Evolutionary conservation across 2,888 invertebrate species (phyloP).

Genomic region (Hypena proboscidalis): DNA sequence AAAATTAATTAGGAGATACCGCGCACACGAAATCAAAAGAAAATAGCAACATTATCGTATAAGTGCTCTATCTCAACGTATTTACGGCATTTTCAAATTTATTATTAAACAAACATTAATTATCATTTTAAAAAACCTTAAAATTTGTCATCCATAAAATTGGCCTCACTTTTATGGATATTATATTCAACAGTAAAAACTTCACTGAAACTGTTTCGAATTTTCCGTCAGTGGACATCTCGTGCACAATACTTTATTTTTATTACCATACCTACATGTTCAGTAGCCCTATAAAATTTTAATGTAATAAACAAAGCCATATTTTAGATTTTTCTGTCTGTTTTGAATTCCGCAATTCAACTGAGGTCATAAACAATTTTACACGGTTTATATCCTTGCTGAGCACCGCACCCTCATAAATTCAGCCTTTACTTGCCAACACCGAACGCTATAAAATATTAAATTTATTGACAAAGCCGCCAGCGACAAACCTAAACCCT

Average conservation of each 20-base stretch:
- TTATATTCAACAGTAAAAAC: too few species aligned
- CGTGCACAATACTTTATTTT: constrained; percentile 1
- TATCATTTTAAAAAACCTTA: too few species aligned
- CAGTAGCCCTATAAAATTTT: constrained; percentile 5
- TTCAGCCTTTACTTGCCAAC: constrained; percentile 48
- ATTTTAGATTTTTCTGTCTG: constrained; percentile 23
- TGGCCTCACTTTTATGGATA: too few species aligned
- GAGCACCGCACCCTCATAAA: constrained; percentile 56
- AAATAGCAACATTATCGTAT: too few species aligned
- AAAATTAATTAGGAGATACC: neutral
- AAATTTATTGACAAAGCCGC: constrained; percentile 56
- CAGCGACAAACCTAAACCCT: constrained; percentile 37
- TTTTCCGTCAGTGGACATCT: neutral
- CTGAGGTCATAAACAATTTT: constrained; percentile 57
- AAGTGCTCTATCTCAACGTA: too few species aligned
- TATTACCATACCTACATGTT: neutral
- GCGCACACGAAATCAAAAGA: too few species aligned
- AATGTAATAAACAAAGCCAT: constrained; percentile 16
- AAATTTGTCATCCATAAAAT: too few species aligned
- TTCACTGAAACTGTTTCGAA: too few species aligned
- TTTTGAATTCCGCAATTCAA: constrained; percentile 48
- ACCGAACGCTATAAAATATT: constrained; percentile 58
- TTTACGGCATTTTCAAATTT: too few species aligned
- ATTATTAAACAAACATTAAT: too few species aligned
- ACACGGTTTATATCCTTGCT: constrained; percentile 55